Evolutionary conservation across 2,113 vertebrate genomes (phyloP), one percentile per base, ranked within the genome.

Genomic region (Oceanites oceanicus): DNA sequence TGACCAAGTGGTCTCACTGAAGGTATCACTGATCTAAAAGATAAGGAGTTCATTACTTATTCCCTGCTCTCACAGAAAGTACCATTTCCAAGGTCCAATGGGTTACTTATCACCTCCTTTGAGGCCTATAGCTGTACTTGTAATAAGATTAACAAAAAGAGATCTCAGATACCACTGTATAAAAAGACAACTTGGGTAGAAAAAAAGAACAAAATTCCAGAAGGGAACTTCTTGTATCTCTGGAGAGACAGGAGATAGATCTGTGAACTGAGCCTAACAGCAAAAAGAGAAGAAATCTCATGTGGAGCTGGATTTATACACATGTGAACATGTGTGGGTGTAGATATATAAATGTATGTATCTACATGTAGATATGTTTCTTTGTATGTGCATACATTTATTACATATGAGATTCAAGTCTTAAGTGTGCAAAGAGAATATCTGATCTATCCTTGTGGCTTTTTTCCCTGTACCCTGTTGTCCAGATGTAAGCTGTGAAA

Each of bases 401-500:
- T 59, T 71, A 49, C 9, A 63, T 21, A 53, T 1, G 3, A 80
- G 49, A 77, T 25, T 84, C 34, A 66, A 63, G 18, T 17, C 34
- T 70, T 70, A 88, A 86, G 17, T 68, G 40, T 36, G 42, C 73
- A 88, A 71, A 59, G 20, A 72, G 56, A 96, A 73, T 30, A n/a
- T 22, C 15, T 53, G 62, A 26, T 72, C 73, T 68, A 71, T 87
- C 65, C 55, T 59, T 71, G 59, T 72, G 73, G 14, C 34, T 82
- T 75, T 93, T 86, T n/a, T 17, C 4, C 34, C 42, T 74, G 9
- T 91, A 62, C 67, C 66, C 74, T 77, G 52, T 15, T 80, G 79
- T 79, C 92, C 95, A 96, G 92, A 92, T 96, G 75, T 81, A 93
- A 96, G 73, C 50, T 85, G 56, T 80, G 83, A 96, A 96, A 93